Evolutionary conservation across 2,797 vertebrate genomes (phyloP), one percentile per base, ranked within the genome.

Genomic region (Sylvia borin): DNA sequence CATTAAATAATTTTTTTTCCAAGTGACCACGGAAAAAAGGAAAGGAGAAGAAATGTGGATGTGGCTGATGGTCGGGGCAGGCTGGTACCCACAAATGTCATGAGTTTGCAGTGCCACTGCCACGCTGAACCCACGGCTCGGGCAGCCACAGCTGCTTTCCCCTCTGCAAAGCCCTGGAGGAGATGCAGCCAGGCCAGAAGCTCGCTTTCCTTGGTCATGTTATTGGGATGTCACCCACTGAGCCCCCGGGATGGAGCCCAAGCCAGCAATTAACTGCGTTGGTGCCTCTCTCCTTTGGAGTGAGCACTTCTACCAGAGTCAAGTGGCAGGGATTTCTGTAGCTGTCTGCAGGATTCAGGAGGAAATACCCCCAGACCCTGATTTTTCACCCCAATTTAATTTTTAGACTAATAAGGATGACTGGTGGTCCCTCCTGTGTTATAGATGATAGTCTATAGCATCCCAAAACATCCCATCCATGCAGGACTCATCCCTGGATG

Each of bases 311-410:
- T 38, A 72, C 27, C 84, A 91, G 89, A 95, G 79, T 88, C 87
- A 90, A 73, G 60, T 3, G 1, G 5, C 13, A 5, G 24, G 9
- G 17, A 17, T 47, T 75, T 67, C 62, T 50, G 55, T 6, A 32
- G 54, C 74, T 96, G 71, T 88, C 92, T 85, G 74, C 9, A 43
- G 74, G 66, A 90, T 72, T 92, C 83, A 66, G 50, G 76, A 94
- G 58, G 91, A 97, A 92, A 79, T 8, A 65, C 3, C 8, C 42
- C 7, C n/a, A 85, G 81, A 85, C 48, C 36, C 77, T 83, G 70
- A 32, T 92, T 95, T 96, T 97, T 86, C 86, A 71, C 58, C 55
- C 75, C 76, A 88, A 29, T 83, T 96, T 93, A 88, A 89, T 91
- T 95, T 94, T 85, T 67, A 84, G 24, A 79, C 66, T n/a, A 13